A percentile compares a stretch with the other conserved stretches of the same genome.
Conservation (phyloP, 2,888 invertebrate species). For the Heliconius ismenius region DNA sequence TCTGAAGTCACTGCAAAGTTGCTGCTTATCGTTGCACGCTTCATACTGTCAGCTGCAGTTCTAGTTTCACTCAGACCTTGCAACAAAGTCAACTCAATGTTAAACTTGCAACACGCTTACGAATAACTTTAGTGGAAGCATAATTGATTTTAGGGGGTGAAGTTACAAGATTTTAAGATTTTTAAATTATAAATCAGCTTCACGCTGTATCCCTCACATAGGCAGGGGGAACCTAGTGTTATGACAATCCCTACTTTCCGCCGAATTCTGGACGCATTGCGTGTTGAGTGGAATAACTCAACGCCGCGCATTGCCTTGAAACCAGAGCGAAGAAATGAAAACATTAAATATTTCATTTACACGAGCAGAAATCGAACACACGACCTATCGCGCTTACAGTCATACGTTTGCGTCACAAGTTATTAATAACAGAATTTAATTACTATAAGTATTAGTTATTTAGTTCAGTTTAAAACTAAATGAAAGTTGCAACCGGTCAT, state of each 20-base stretch:
- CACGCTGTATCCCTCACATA: too few relatives aligned
- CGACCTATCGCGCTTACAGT: neutral
- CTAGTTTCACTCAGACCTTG: constrained; percentile 63
- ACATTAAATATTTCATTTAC: too few relatives aligned
- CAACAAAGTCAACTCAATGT: constrained; percentile 48
- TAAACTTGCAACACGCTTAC: constrained; percentile 27
- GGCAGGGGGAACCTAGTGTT: too few relatives aligned
- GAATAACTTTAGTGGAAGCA: constrained; percentile 24
- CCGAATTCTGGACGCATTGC: too few relatives aligned
- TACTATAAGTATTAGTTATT: constrained; percentile 17
- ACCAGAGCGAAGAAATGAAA: too few relatives aligned
- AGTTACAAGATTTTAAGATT: neutral
- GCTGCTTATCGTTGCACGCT: constrained; percentile 46
- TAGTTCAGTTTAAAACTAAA: constrained; percentile 72
- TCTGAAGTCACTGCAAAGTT: constrained; percentile 54
- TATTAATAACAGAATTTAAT: constrained; percentile 12
- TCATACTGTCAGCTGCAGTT: constrained; percentile 56
- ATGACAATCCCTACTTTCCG: too few relatives aligned
- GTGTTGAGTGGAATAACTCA: too few relatives aligned
- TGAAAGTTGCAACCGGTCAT: constrained; percentile 75
- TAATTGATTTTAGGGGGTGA: constrained; percentile 7
- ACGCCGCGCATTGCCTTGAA: too few relatives aligned
- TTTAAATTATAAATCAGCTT: too few relatives aligned
- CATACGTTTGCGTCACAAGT: neutral
- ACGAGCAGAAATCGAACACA: neutral